A percentile compares a stretch with the other conserved stretches of the same genome.
Evolutionary conservation across 1,140 invertebrate species (phyloP).

Genomic region (Trichomalopsis sarcophagae): DNA sequence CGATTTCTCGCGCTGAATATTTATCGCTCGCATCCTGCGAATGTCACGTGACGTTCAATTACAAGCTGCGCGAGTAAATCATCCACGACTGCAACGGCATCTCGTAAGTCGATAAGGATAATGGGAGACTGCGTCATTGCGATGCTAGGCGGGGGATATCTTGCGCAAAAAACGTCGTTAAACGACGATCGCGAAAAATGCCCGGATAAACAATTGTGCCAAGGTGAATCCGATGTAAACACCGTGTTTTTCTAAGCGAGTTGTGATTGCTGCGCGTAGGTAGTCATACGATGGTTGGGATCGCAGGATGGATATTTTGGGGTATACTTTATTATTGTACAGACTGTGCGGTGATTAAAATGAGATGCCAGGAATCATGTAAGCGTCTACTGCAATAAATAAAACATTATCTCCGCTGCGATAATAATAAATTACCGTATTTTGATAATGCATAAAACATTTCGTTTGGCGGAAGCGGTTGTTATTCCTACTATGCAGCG

Average conservation of each 20-base stretch:
- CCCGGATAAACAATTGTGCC: slow-evolving; percentile 26
- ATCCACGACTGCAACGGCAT: background rate
- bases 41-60: background rate
- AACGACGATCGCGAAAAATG: slow-evolving; percentile 4
- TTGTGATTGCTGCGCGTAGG: background rate
- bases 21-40: slow-evolving; percentile 7
- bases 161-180: slow-evolving; percentile 30
- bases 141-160: background rate
- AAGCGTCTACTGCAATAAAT: background rate
- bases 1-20: background rate
- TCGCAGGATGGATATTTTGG: no score
- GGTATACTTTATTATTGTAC: no score
- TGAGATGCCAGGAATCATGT: background rate
- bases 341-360: background rate
- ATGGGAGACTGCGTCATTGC: background rate
- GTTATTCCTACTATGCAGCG: background rate
- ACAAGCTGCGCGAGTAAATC: background rate
- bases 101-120: background rate
- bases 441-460: background rate
- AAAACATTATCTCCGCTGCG: background rate
- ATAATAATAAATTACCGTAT: background rate
- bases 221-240: slow-evolving; percentile 25
- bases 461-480: background rate
- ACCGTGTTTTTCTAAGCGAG: background rate
- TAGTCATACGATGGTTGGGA: no score